A percentile compares a stretch with the other conserved stretches of the same genome.
Evolutionary conservation across 2,113 vertebrate species (phyloP).

Genomic region (Ornithorhynchus anatinus): DNA sequence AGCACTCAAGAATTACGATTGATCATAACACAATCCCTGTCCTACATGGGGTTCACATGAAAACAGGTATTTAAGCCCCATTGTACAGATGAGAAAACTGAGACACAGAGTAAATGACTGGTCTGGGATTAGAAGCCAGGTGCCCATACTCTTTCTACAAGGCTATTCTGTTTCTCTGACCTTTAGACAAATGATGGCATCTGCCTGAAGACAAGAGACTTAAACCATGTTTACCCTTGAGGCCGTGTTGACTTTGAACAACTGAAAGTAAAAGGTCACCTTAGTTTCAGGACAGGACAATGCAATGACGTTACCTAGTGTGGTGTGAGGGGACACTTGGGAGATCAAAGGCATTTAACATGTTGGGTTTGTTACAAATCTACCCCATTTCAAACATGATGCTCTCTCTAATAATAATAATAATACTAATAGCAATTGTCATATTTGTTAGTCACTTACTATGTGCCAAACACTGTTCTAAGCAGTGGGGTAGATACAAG

Average conservation of each 20-base stretch:
- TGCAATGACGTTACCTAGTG: not conserved
- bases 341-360: slow-evolving; percentile 7
- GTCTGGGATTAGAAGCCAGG: too few species aligned
- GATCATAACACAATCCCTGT: too few species aligned
- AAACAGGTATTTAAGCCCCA: too few species aligned
- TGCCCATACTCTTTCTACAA: too few species aligned
- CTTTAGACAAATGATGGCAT: too few species aligned
- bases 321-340: not conserved
- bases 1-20: too few species aligned
- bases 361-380: slow-evolving; percentile 8
- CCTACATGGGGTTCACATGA: too few species aligned
- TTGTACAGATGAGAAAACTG: too few species aligned
- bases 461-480: not conserved
- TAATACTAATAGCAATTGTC: too few species aligned
- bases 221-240: slow-evolving; percentile 16
- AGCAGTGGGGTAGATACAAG: slow-evolving; percentile 6
- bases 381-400: slow-evolving; percentile 23
- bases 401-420: slow-evolving; percentile 21
- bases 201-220: slow-evolving; percentile 8
- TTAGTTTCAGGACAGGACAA: not conserved
- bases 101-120: too few species aligned
- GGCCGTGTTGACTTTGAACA: slow-evolving; percentile 2
- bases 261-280: slow-evolving; percentile 37
- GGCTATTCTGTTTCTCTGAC: too few species aligned
- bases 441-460: too few species aligned